Percentiles rank a stretch among this genome's conserved stretches.
phyloP scores from a whole-genome alignment of 2,797 vertebrate species.

The Haliaeetus vocifer region DNA sequence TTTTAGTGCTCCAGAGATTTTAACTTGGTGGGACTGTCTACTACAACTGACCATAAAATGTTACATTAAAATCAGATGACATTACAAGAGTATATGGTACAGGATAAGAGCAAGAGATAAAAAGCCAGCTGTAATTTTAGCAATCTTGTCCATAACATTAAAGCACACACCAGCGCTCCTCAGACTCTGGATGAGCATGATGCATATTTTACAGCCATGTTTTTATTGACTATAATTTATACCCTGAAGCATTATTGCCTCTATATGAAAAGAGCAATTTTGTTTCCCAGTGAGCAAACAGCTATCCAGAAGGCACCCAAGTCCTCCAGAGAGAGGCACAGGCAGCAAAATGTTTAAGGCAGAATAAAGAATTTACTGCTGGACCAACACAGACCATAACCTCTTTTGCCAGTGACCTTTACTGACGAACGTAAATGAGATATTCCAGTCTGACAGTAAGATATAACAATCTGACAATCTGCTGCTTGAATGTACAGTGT shows the following conservation, averaged over 20 bases:
- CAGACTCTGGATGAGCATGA: not conserved
- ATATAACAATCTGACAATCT: not conserved
- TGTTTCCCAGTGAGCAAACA: not conserved
- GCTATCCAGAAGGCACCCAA: not conserved
- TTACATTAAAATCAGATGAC: slow-evolving; percentile 4
- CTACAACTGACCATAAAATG: not conserved
- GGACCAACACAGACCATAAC: not conserved
- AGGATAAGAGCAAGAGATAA: not conserved
- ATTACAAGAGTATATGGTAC: not conserved
- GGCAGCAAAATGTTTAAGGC: not conserved
- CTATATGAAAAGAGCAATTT: not conserved
- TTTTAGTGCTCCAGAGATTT: not conserved
- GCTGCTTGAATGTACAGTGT: not conserved
- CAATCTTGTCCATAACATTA: not conserved
- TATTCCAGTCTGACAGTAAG: not conserved
- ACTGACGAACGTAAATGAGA: not conserved
- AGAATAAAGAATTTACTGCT: not conserved
- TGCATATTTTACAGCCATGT: not conserved
- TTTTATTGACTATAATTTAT: slow-evolving; percentile 23
- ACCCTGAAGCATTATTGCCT: not conserved
- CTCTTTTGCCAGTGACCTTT: not conserved
- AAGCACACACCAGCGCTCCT: not conserved
- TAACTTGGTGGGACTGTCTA: not conserved
- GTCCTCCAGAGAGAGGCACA: not conserved
- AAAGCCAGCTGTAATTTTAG: slow-evolving; percentile 28